These are phyloP conservation scores for Chaunax sp. DNA, from an alignment of 2,797 vertebrate species.

Conservation along the genomic window DNA sequence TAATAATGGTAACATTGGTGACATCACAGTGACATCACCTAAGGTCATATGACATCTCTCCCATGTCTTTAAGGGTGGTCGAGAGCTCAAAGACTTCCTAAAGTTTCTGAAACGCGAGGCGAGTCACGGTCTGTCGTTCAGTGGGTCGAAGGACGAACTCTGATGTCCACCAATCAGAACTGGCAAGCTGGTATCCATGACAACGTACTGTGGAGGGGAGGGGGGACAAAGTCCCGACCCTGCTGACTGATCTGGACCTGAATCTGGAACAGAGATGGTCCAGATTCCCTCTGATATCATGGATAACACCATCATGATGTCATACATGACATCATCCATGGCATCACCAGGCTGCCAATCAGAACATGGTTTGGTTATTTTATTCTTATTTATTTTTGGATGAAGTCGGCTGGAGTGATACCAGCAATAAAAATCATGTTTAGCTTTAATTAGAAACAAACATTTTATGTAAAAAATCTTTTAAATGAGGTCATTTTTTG, in stretches of 20 bases:
- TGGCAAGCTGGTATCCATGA: conserved; percentile 6
- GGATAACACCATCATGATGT: background rate
- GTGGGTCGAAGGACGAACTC: conserved; percentile 72
- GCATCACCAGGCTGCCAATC: background rate
- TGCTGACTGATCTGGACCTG: background rate
- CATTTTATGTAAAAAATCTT: too few species aligned
- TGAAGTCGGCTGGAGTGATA: background rate
- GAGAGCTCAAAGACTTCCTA: conserved; percentile 81
- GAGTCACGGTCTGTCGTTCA: conserved; percentile 32
- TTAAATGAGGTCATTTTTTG: too few species aligned
- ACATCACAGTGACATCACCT: background rate
- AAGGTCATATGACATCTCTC: background rate
- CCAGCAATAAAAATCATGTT: background rate
- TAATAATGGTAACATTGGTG: background rate
- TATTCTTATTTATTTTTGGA: background rate
- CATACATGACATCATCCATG: background rate
- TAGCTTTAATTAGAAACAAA: too few species aligned
- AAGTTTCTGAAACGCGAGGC: conserved; percentile 77
- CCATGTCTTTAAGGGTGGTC: conserved; percentile 71
- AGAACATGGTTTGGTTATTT: background rate
- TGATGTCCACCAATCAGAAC: conserved; percentile 42
- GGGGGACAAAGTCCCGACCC: background rate
- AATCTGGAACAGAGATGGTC: background rate
- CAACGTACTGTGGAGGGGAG: background rate
- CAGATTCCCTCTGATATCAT: background rate